Conservation (phyloP, 2,888 invertebrate genomes). For the Lagria hirta region DNA sequence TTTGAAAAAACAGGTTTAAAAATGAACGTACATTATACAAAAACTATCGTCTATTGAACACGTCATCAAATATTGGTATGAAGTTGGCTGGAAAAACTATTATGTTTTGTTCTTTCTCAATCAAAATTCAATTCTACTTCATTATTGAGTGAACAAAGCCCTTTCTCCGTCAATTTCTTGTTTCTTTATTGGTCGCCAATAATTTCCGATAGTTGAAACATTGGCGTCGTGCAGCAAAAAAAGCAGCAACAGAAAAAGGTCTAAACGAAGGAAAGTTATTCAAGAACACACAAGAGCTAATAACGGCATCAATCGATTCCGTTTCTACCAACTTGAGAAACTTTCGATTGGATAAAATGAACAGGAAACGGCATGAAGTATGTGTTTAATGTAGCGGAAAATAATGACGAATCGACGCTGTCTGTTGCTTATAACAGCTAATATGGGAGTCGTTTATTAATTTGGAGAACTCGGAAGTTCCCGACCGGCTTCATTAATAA, state of each 20-base stretch:
- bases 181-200: too few relatives aligned
- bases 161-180: too few relatives aligned
- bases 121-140: too few relatives aligned
- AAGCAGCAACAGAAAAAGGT: constrained; percentile 18
- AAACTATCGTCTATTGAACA: too few relatives aligned
- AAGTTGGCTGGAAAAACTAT: too few relatives aligned
- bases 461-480: constrained; percentile 52
- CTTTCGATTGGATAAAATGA: constrained; percentile 51
- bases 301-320: constrained; percentile 29
- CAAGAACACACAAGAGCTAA: constrained; percentile 35
- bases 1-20: too few relatives aligned
- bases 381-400: constrained; percentile 58
- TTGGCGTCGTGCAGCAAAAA: too few relatives aligned
- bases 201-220: too few relatives aligned
- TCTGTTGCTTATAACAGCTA: constrained; percentile 57
- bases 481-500: constrained; percentile 54
- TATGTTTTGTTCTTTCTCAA: too few relatives aligned
- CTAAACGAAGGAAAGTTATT: constrained; percentile 35
- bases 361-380: constrained; percentile 55
- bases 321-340: constrained; percentile 33
- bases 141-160: too few relatives aligned
- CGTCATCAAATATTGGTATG: too few relatives aligned
- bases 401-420: constrained; percentile 59
- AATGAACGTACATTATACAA: too few relatives aligned
- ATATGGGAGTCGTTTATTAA: constrained; percentile 57